Base-by-base conservation (phyloP, 2,113 vertebrate species). In the Loxodonta africana region DNA sequence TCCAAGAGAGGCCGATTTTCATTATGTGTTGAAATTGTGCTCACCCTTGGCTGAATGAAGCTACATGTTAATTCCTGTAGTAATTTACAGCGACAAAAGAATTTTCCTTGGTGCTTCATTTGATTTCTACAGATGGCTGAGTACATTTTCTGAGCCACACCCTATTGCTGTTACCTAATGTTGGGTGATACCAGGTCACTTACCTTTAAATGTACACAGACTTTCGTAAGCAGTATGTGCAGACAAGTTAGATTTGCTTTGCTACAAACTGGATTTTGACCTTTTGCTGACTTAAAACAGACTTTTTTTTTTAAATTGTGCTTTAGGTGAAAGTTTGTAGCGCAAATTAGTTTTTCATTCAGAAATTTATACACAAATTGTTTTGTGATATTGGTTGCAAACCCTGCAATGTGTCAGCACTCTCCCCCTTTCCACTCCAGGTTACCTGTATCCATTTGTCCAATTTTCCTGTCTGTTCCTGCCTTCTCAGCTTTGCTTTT, bases 61-160 rank as follows among this genome's bases (percentile, higher is more conserved):
- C 74, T 96, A 77, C 95, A 88, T 96, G 98, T 95, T 97, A 95
- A 96, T 96, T 97, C 89, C 63, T 97, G 93, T 89, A 92, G 93
- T 96, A 96, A 93, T 83, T 96, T 95, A 77, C 46, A 89, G 67
- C 44, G 81, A 91, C 63, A 95, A 71, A 95, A 93, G 85, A 73
- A 28, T 96, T 93, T 97, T 87, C 83, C 95, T 83, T 80, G 83
- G 53, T 94, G 83, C 51, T 37, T 97, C 91, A 94, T 71, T 91
- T 93, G 76, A 91, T 91, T 97, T 97, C 80, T 91, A 67, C 93
- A 87, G 85, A 62, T 11, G 62, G 80, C 73, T 83, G 77, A 95
- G 83, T 48, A 11, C 86, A 83, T 88, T 90, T 96, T 95, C 60
- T 44, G 80, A 97, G 46, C 83, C 97, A 93, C 80, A 94, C 89